These are phyloP conservation scores for Bombus confusus DNA, from an alignment of 1,140 invertebrate genomes.

Conservation along the genomic window DNA sequence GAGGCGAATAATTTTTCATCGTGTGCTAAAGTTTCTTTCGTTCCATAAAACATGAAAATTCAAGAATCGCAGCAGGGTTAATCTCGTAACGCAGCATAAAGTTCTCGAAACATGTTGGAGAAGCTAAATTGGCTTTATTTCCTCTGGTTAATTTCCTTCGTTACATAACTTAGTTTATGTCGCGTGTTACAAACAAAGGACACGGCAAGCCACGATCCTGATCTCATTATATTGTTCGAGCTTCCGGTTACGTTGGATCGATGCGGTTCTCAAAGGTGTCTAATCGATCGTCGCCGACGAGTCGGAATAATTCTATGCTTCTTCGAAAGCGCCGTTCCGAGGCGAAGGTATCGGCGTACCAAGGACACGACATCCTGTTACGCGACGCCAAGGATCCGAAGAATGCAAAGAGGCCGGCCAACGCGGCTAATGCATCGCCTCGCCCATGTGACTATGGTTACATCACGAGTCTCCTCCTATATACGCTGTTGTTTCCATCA, in stretches of 20 bases:
- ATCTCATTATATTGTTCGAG: not conserved
- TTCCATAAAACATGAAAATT: not conserved
- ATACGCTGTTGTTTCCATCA: not conserved
- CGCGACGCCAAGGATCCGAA: constrained; percentile 58
- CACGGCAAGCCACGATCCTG: not conserved
- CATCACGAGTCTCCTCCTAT: constrained; percentile 44
- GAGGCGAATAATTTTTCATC: too few relatives aligned
- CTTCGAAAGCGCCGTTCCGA: constrained; percentile 9
- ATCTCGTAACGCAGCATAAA: not conserved
- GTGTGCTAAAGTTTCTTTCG: not conserved
- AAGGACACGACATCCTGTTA: constrained; percentile 70
- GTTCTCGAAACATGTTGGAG: not conserved
- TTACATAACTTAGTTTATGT: not conserved
- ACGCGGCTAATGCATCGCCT: constrained; percentile 57
- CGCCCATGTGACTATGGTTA: constrained; percentile 41
- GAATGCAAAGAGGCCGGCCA: constrained; percentile 61
- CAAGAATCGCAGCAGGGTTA: not conserved
- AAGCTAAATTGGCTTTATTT: not conserved
- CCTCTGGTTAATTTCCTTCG: not conserved
- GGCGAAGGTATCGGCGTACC: constrained; percentile 36
- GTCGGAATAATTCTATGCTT: constrained; percentile 3
- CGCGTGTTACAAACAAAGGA: not conserved
- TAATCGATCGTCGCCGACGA: not conserved
- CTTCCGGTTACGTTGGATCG: not conserved
- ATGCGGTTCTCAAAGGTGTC: not conserved